Percentiles rank a stretch among this genome's conserved stretches.
phyloP scores from a whole-genome alignment of 1,140 invertebrate species.

The Drosophila neocordata region DNA sequence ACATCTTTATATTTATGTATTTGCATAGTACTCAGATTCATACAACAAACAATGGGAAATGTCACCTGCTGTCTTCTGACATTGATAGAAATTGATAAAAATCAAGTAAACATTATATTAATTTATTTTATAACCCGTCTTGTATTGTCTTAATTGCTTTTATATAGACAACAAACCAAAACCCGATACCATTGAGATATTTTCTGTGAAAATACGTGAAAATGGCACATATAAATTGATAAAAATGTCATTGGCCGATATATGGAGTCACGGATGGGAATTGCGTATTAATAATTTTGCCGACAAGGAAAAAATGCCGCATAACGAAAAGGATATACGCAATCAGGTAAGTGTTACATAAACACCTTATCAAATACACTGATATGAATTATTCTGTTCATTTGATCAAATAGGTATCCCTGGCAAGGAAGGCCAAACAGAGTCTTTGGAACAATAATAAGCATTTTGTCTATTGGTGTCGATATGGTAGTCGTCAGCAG shows the following conservation, averaged over 20 bases:
- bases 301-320: slow-evolving; percentile 86
- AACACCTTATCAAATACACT: too few relatives aligned
- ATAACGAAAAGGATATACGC: slow-evolving; percentile 86
- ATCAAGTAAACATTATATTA: background rate
- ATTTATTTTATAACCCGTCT: background rate
- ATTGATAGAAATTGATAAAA: slow-evolving; percentile 35
- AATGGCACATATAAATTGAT: slow-evolving; percentile 85
- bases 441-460: slow-evolving; percentile 86
- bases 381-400: too few relatives aligned
- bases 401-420: slow-evolving; percentile 66
- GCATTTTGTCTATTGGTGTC: slow-evolving; percentile 88
- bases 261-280: slow-evolving; percentile 87
- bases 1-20: too few relatives aligned
- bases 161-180: slow-evolving; percentile 87
- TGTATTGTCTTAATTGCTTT: background rate
- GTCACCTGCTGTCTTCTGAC: slow-evolving; percentile 16
- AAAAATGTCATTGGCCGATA: slow-evolving; percentile 85
- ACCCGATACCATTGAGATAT: slow-evolving; percentile 87
- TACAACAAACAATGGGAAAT: background rate
- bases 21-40: too few relatives aligned
- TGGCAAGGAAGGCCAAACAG: slow-evolving; percentile 80
- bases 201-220: slow-evolving; percentile 86
- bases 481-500: slow-evolving; percentile 86
- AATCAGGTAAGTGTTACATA: slow-evolving; percentile 85
- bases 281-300: slow-evolving; percentile 88